These are phyloP conservation scores for Erebia ligea DNA, from an alignment of 2,888 invertebrate species.

Conservation along the genomic window DNA sequence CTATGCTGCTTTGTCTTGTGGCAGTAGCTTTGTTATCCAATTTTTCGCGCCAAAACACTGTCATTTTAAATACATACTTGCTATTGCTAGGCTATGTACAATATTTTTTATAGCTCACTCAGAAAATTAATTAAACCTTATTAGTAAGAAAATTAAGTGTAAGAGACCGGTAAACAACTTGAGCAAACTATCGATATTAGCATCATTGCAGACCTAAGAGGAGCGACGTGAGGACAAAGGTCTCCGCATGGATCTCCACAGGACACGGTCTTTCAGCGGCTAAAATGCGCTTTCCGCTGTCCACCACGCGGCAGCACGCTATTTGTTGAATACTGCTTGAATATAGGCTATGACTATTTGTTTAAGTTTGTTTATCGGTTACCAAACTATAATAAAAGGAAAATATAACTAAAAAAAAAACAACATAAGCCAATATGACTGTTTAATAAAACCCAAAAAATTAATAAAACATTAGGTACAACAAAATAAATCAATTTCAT, in stretches of 20 bases:
- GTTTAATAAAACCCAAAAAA: slow-evolving; percentile 77
- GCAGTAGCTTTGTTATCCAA: neutral
- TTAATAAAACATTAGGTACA: slow-evolving; percentile 61
- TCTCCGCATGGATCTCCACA: no score
- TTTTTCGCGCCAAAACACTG: neutral
- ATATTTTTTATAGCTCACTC: neutral
- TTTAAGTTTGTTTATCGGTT: no score
- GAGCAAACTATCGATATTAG: no score
- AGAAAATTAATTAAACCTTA: neutral
- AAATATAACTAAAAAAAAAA: slow-evolving; percentile 58
- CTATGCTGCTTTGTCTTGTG: neutral
- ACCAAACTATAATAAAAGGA: slow-evolving; percentile 39
- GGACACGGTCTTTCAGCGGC: no score
- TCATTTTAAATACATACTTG: neutral
- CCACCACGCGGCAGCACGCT: no score
- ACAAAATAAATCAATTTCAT: slow-evolving; percentile 49
- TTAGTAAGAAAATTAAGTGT: neutral
- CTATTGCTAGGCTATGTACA: neutral
- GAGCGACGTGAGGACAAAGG: no score
- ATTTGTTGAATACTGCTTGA: no score
- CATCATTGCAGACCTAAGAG: no score
- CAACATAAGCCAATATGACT: slow-evolving; percentile 65
- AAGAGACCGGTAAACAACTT: neutral
- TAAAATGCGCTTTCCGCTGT: no score
- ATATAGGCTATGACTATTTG: no score